A percentile compares a stretch with the other conserved stretches of the same genome.
These are phyloP conservation scores for Synanthedon andrenaeformis DNA, from an alignment of 2,888 invertebrate genomes.

Conservation along the genomic window DNA sequence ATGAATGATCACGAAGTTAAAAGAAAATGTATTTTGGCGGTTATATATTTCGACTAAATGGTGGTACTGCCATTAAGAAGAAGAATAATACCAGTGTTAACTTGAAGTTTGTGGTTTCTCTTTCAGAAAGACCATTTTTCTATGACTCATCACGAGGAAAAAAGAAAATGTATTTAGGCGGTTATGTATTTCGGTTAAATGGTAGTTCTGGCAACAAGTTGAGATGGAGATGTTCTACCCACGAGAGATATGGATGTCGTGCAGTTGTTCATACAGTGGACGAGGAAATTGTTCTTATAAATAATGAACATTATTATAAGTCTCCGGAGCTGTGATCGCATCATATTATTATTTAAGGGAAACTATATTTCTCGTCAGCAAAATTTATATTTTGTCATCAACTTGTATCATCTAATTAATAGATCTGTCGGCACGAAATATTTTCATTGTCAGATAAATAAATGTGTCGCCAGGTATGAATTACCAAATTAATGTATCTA, in stretches of 20 bases:
- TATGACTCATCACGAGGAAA: not conserved
- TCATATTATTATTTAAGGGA: too few relatives aligned
- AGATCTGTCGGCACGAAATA: too few relatives aligned
- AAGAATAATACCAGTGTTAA: too few relatives aligned
- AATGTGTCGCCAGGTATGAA: too few relatives aligned
- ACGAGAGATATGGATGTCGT: conserved; percentile 19
- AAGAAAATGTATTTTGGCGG: not conserved
- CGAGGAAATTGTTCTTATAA: conserved; percentile 1
- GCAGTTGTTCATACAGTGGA: conserved; percentile 20
- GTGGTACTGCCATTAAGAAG: conserved; percentile 5
- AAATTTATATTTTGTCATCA: too few relatives aligned
- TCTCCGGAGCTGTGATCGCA: too few relatives aligned
- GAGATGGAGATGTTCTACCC: conserved; percentile 24
- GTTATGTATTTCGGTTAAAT: not conserved
- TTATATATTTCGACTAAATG: not conserved
- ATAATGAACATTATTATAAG: not conserved
- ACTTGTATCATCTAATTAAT: too few relatives aligned
- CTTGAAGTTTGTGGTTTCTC: too few relatives aligned
- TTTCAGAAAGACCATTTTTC: not conserved
- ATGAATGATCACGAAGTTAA: not conserved
- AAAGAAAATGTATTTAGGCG: not conserved
- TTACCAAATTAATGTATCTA: too few relatives aligned
- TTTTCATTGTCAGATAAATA: too few relatives aligned
- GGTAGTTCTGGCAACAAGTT: conserved; percentile 6
- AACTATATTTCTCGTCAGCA: too few relatives aligned